Percentiles rank a stretch among this genome's conserved stretches.
phyloP scores from a whole-genome alignment of 2,797 vertebrate genomes.

The Pangasius djambal region DNA sequence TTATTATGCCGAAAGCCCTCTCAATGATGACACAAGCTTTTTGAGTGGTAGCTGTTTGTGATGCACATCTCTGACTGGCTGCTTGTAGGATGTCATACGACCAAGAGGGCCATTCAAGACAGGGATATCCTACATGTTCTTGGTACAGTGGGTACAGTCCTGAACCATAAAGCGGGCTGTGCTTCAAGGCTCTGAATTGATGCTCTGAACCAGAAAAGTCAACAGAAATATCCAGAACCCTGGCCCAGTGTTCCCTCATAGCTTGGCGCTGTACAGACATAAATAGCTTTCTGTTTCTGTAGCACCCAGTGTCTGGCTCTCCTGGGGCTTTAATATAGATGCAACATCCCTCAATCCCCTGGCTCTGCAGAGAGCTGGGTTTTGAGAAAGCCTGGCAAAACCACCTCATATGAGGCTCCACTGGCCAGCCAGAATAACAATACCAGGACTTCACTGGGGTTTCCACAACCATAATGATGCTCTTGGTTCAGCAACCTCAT shows the following conservation, averaged over 20 bases:
- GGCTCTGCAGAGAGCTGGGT: not conserved
- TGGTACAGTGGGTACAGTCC: not conserved
- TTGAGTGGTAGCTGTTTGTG: not conserved
- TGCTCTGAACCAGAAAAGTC: not conserved
- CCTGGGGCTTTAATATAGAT: not conserved
- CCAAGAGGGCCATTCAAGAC: not conserved
- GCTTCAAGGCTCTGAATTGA: not conserved
- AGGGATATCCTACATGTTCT: not conserved
- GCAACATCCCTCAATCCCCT: not conserved
- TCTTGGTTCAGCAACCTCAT: not conserved
- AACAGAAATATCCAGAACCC: not conserved
- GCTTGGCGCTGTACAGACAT: not conserved
- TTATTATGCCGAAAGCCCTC: not conserved
- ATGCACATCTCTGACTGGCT: not conserved
- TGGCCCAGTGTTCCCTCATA: not conserved
- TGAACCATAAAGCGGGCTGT: not conserved
- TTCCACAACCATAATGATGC: not conserved
- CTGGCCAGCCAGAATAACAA: not conserved
- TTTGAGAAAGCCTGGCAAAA: slow-evolving; percentile 4
- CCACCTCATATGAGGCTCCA: not conserved
- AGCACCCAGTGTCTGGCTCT: not conserved
- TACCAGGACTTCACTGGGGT: not conserved
- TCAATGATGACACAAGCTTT: not conserved
- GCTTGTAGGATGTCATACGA: not conserved
- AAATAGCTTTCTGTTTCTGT: not conserved